Percentiles rank a stretch among this genome's conserved stretches.
These are phyloP conservation scores for Onthophagus taurus DNA, from an alignment of 1,140 invertebrate genomes.

Conservation along the genomic window DNA sequence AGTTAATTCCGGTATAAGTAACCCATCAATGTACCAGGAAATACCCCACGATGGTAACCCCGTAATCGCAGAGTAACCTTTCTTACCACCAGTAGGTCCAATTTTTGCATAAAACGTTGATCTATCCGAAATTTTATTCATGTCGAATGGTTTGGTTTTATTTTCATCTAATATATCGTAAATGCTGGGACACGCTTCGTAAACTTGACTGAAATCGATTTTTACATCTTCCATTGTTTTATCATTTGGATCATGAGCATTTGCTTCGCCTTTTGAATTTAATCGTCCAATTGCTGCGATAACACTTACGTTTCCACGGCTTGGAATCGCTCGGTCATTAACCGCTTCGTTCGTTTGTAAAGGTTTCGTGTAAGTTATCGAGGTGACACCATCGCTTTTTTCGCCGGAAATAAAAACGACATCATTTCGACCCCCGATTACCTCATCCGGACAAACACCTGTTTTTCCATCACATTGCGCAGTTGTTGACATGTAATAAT, in stretches of 20 bases:
- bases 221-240: constrained; percentile 64
- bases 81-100: constrained; percentile 48
- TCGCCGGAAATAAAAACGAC: constrained; percentile 60
- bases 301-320: constrained; percentile 52
- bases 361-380: constrained; percentile 67
- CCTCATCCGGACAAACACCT: constrained; percentile 77
- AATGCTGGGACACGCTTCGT: constrained; percentile 33
- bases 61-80: constrained; percentile 70
- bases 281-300: constrained; percentile 84
- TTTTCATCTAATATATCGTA: constrained; percentile 41
- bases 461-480: constrained; percentile 70
- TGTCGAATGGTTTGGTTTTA: constrained; percentile 37
- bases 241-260: constrained; percentile 65
- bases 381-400: constrained; percentile 69
- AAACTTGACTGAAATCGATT: constrained; percentile 56
- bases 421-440: constrained; percentile 74
- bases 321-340: constrained; percentile 59
- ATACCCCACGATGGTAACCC: constrained; percentile 78
- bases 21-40: constrained; percentile 90
- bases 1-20: constrained; percentile 80
- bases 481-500: constrained; percentile 78
- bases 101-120: constrained; percentile 63
- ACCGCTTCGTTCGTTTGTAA: constrained; percentile 63
- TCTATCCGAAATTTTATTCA: constrained; percentile 38
- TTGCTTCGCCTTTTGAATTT: constrained; percentile 68